phyloP scores from a whole-genome alignment of 2,888 invertebrate genomes.

The Cylindroiulus punctatus region DNA sequence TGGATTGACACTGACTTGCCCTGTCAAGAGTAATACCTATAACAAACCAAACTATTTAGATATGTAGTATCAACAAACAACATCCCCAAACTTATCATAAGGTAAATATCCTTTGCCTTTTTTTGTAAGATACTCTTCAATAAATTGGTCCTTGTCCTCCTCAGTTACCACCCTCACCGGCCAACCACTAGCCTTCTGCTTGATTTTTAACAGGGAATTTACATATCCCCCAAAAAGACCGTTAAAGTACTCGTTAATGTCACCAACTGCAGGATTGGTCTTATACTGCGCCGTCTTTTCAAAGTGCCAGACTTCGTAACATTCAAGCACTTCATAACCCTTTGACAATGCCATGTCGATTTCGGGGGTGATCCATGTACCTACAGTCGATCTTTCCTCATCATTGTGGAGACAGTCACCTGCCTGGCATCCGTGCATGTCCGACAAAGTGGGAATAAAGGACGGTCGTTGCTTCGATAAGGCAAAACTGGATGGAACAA shows the following conservation, averaged over 20 bases:
- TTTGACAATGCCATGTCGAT: background rate
- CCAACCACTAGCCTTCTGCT: conserved; percentile 48
- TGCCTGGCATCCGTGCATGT: background rate
- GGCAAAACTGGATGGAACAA: conserved; percentile 39
- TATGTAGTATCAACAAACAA: background rate
- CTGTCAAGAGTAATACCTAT: background rate
- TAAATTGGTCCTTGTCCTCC: background rate
- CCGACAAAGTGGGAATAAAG: conserved; percentile 42
- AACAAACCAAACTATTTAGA: background rate
- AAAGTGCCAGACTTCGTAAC: conserved; percentile 52
- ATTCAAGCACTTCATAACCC: background rate
- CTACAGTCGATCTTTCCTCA: background rate
- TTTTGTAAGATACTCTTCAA: conserved; percentile 9
- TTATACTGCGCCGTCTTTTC: background rate
- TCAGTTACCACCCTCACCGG: background rate
- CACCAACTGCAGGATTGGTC: too few species aligned
- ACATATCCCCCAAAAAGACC: conserved; percentile 49
- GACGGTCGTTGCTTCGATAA: background rate
- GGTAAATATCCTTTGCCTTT: background rate
- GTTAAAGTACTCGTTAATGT: too few species aligned
- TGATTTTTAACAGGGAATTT: background rate
- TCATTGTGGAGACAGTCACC: background rate
- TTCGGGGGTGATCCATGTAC: conserved; percentile 48
- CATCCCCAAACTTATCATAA: too few species aligned
- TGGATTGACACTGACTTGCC: background rate